Base-by-base conservation (phyloP, 2,888 invertebrate genomes). In the Aphidoletes aphidimyza region DNA sequence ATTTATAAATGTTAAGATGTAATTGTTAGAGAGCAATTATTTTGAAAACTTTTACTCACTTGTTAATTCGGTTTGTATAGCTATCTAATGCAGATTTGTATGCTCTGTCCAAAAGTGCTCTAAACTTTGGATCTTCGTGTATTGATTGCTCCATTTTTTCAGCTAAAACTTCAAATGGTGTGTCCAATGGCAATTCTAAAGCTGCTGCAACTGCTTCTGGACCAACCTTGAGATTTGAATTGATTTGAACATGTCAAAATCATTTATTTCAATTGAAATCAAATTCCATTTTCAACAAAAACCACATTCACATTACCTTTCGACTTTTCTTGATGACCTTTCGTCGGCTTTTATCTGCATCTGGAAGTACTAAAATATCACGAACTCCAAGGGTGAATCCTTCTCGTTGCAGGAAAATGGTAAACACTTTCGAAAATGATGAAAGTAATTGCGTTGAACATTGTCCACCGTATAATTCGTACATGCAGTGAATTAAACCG, bases 381-480 rank as follows among this genome's bases (percentile, higher is more conserved):
- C 95, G 94, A 0, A 99, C 96, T 42, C 99, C 98, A 34, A 99
- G 91, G 0, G 98, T 97, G 88, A 99, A 99, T 3, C 99, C 99
- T 87, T 95, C 93, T 89, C 93, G 93, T 91, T 98, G 98, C 1
- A 99, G 92, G 88, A 95, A 98, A 85, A 93, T 92, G 14, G 97
- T 98, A 88, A 99, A 99, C 0, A 99, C 91, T 89, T 97, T 95
- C 0, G 98, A 96, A 87, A 99, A 95, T 0, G 97, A 94, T 85
- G 97, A 97, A 14, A 99, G 90, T 59, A 99, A 89, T 84, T 93
- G 92, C 83, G 95, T 94, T 0, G 98, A 96, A 86, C 94, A 94
- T 34, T 92, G 91, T 0, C 97, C 97, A 0, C 99, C 99, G 90
- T 99, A 99, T 42, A 99, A 90, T 92, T 98, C 99, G 90, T 96